phyloP scores from a whole-genome alignment of 2,797 vertebrate species.

The Macropodus opercularis region DNA sequence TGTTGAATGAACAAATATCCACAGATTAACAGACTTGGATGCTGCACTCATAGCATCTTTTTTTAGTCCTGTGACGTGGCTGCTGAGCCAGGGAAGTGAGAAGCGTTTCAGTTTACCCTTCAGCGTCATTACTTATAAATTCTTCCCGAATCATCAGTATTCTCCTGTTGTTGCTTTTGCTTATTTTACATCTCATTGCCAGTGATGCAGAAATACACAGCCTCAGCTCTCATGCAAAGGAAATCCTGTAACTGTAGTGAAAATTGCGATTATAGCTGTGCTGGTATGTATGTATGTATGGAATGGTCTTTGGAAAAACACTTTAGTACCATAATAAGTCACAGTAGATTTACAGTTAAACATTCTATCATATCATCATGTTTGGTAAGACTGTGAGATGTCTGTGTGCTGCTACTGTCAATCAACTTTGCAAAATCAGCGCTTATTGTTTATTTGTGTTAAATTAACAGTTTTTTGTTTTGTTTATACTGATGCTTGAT shows the following conservation, averaged over 20 bases:
- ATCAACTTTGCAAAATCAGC: slow-evolving; percentile 58
- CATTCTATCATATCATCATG: background rate
- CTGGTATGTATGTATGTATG: slow-evolving; percentile 24
- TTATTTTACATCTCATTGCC: slow-evolving; percentile 14
- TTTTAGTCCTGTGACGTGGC: slow-evolving; percentile 4
- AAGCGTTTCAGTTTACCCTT: background rate
- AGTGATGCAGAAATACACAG: slow-evolving; percentile 18
- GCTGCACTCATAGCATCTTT: slow-evolving; percentile 5
- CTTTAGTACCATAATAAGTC: slow-evolving; percentile 20
- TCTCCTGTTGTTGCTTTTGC: slow-evolving; percentile 68
- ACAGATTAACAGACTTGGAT: slow-evolving; percentile 8
- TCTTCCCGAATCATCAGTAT: slow-evolving; percentile 59
- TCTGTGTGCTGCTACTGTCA: background rate
- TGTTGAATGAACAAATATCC: slow-evolving; percentile 47
- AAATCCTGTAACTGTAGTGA: slow-evolving; percentile 5
- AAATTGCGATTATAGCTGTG: slow-evolving; percentile 17
- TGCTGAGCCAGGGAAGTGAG: background rate
- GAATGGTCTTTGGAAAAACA: slow-evolving; percentile 33
- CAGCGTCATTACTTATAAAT: slow-evolving; percentile 6
- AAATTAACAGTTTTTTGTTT: slow-evolving; percentile 44
- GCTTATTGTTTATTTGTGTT: slow-evolving; percentile 50
- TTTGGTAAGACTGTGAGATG: background rate
- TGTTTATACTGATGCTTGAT: slow-evolving; percentile 37
- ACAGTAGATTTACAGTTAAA: slow-evolving; percentile 2
- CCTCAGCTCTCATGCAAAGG: slow-evolving; percentile 26